Percentiles rank a stretch among this genome's conserved stretches.
These are phyloP conservation scores for Coronaproctus castanopsis DNA, from an alignment of 2,888 invertebrate genomes.

Conservation along the genomic window DNA sequence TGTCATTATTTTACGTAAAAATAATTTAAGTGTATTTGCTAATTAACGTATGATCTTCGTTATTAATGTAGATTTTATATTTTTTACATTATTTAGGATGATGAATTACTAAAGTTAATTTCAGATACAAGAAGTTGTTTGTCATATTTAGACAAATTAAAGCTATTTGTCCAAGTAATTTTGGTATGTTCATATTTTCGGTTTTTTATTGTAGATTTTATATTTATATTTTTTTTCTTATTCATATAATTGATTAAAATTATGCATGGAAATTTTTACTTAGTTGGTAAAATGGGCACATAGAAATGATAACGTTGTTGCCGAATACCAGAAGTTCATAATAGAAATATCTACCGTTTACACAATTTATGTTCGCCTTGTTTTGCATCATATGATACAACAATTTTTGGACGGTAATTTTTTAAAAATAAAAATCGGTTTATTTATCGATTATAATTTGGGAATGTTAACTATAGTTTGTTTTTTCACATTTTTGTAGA, in stretches of 20 bases:
- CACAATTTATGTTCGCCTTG: constrained; percentile 39
- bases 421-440: too few relatives aligned
- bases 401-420: constrained; percentile 36
- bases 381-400: constrained; percentile 37
- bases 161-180: constrained; percentile 37
- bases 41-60: too few relatives aligned
- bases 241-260: too few relatives aligned
- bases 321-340: constrained; percentile 40
- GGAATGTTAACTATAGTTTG: too few relatives aligned
- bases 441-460: too few relatives aligned
- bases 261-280: too few relatives aligned
- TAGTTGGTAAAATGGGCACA: constrained; percentile 36
- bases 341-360: constrained; percentile 47
- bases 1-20: too few relatives aligned
- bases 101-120: constrained; percentile 35
- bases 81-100: constrained; percentile 31
- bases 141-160: constrained; percentile 35
- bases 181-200: constrained; percentile 24
- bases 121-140: constrained; percentile 36
- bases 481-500: too few relatives aligned
- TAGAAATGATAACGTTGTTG: constrained; percentile 30
- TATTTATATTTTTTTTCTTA: background rate
- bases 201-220: background rate
- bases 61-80: too few relatives aligned
- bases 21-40: too few relatives aligned